A percentile compares a stretch with the other conserved stretches of the same genome.
Evolutionary conservation across 2,113 vertebrate genomes (phyloP).

Genomic region (Malurus cyaneus): DNA sequence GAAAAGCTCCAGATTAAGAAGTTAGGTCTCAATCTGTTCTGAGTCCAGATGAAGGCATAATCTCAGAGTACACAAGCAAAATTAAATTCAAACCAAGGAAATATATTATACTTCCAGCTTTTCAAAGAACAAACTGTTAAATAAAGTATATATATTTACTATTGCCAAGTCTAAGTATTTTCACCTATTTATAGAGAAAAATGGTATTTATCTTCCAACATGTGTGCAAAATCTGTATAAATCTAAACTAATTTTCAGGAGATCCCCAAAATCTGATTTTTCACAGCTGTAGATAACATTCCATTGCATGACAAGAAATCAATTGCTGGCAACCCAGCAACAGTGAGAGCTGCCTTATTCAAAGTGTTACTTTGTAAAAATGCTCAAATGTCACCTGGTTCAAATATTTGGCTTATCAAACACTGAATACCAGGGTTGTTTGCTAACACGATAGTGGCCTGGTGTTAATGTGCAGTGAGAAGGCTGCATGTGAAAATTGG

Average conservation of each 20-base stretch:
- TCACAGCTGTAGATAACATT: neutral
- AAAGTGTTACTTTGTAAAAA: neutral
- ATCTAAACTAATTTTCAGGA: neutral
- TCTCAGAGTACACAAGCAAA: neutral
- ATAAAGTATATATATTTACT: neutral
- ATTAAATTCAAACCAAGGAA: neutral
- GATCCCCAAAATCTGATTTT: neutral
- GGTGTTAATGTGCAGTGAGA: constrained; percentile 38
- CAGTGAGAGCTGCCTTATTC: neutral
- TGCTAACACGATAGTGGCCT: constrained; percentile 27
- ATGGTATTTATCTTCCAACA: neutral
- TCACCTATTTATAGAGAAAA: neutral
- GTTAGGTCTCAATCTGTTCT: neutral
- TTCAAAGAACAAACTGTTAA: neutral
- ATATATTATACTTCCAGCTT: neutral
- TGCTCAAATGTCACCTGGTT: constrained; percentile 11
- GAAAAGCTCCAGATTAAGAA: neutral
- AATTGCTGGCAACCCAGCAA: neutral
- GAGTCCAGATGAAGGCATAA: neutral
- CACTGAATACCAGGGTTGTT: constrained; percentile 44
- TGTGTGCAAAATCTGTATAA: neutral
- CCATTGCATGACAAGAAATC: constrained; percentile 23
- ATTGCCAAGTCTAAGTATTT: neutral
- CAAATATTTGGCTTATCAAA: constrained; percentile 63
- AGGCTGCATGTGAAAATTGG: neutral